Conservation (phyloP, 2,113 vertebrate species). For the Urocitellus parryii region DNA sequence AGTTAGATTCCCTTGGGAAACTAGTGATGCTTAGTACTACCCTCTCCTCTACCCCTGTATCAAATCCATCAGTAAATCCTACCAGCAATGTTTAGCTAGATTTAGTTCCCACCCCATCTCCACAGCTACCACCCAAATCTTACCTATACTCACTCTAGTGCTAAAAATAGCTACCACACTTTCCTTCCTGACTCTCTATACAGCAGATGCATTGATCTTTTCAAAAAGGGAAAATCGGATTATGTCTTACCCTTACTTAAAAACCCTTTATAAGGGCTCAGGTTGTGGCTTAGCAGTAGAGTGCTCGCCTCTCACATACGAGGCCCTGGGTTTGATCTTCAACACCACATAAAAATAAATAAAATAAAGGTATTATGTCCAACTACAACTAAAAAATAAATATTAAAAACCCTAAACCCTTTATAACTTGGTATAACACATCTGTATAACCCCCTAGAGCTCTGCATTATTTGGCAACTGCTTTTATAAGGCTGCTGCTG, state of each 20-base stretch:
- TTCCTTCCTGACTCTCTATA: background rate
- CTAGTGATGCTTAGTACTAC: background rate
- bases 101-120: background rate
- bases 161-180: background rate
- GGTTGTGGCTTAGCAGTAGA: too few species aligned
- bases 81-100: background rate
- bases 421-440: slow-evolving; percentile 1
- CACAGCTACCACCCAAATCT: background rate
- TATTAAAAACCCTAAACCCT: background rate
- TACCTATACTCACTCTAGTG: background rate
- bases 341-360: background rate
- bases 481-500: background rate
- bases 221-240: slow-evolving; percentile 29
- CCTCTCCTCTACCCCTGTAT: background rate
- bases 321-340: too few species aligned
- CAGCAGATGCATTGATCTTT: background rate
- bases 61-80: background rate
- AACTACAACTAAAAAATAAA: too few species aligned
- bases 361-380: too few species aligned
- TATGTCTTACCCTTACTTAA: background rate
- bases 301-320: too few species aligned
- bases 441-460: background rate
- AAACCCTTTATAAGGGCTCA: too few species aligned
- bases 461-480: background rate
- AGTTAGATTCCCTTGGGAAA: background rate